Base-by-base conservation (phyloP, 2,797 vertebrate genomes). In the Sebastes iracundus region DNA sequence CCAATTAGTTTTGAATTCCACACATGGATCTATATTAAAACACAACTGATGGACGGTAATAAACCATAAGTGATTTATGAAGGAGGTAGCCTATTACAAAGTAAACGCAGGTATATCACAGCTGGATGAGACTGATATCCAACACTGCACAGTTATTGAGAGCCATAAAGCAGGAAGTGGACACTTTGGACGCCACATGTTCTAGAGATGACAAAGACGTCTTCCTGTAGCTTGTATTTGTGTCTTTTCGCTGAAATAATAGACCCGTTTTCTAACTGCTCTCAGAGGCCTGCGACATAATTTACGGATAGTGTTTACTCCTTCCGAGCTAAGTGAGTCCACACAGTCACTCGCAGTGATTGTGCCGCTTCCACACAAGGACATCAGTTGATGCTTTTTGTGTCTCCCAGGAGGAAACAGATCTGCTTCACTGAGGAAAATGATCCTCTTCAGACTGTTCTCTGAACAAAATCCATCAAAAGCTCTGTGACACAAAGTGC, bases 401-500 rank as follows among this genome's bases (percentile, higher is more conserved):
- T 46, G 61, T 71, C 28, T 75, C 70, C 52, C 33, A 10, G 49
- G 65, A 73, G 72, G 63, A 79, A 84, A 72, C 23, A 18, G 22
- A 79, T 80, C 76, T 53, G 81, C 66, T 55, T 71, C 59, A 10
- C 52, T 2, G 32, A 66, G 71, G 32, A 85, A 84, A 82, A 56
- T 14, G 75, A 89, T 80, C 83, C 77, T 67, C 56, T 55, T n/a
- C 79, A 55, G 70, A 59, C 75, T 23, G 28, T 78, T 74, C 76
- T 64, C 75, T 79, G 76, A 78, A 82, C 35, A 72, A 84, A 81
- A 63, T 68, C 74, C 46, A 81, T 83, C 78, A 78, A 71, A 71
- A 79, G 85, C 68, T 77, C 71, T 9, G 7, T 62, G 74, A 84
- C 84, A 87, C 72, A 72, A 68, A 79, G 60, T 52, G 8, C 79